Conservation (phyloP, 2,113 vertebrate species). For the Rhinolophus ferrumequinum region DNA sequence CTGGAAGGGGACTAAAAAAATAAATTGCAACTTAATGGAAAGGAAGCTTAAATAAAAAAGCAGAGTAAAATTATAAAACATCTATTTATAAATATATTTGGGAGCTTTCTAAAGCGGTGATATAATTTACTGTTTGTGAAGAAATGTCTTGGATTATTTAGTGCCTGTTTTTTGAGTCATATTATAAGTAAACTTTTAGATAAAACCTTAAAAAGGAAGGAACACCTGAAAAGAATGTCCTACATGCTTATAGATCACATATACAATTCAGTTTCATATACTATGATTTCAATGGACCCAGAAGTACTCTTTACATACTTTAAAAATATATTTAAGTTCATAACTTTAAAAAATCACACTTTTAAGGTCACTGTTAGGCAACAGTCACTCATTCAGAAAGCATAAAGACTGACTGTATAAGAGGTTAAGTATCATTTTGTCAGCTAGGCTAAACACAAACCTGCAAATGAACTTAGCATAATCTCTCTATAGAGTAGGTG, state of each 20-base stretch:
- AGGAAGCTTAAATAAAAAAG: constrained; percentile 7
- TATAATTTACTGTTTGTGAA: background rate
- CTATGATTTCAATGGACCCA: constrained; percentile 43
- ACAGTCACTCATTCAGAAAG: constrained; percentile 82
- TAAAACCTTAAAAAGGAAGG: constrained; percentile 28
- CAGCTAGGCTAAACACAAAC: constrained; percentile 85
- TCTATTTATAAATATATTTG: background rate
- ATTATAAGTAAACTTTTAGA: constrained; percentile 2
- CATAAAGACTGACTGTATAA: constrained; percentile 79
- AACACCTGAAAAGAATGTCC: constrained; percentile 41
- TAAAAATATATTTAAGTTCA: background rate
- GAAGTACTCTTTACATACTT: background rate
- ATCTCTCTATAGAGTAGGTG: constrained; percentile 86
- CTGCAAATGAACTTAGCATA: constrained; percentile 86
- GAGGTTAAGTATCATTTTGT: constrained; percentile 89
- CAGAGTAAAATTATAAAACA: constrained; percentile 10
- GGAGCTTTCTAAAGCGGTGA: background rate
- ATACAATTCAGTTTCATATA: background rate
- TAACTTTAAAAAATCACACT: constrained; percentile 54
- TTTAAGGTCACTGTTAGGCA: constrained; percentile 75
- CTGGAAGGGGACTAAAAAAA: constrained; percentile 31
- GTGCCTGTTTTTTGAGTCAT: background rate
- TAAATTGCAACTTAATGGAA: background rate
- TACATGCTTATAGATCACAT: background rate
- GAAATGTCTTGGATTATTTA: constrained; percentile 17